Conservation (phyloP, 1,140 invertebrate species). For the Drosophila persimilis region DNA sequence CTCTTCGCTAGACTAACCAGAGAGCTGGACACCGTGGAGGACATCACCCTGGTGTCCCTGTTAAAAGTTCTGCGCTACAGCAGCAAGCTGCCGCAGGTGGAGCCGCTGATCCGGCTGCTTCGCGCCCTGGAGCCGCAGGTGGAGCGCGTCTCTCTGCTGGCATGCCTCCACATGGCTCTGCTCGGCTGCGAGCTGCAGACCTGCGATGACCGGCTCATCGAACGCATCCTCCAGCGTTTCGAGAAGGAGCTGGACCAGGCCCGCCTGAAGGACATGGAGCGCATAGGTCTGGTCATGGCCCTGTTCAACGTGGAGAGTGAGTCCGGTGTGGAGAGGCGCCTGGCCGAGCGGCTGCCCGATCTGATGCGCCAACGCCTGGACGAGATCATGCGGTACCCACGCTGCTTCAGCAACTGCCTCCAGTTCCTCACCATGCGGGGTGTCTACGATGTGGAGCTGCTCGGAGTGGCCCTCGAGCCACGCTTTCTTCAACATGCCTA, state of each 20-base stretch:
- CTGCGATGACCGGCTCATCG: constrained; percentile 77
- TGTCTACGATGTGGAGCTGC: constrained; percentile 84
- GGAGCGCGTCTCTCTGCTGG: constrained; percentile 81
- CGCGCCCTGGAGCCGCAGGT: constrained; percentile 78
- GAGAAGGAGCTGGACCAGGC: constrained; percentile 64
- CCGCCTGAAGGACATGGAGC: constrained; percentile 87
- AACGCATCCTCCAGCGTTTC: constrained; percentile 81
- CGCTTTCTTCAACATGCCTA: constrained; percentile 83
- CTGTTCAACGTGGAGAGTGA: constrained; percentile 83
- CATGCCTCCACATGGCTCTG: constrained; percentile 84
- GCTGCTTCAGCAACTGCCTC: constrained; percentile 82
- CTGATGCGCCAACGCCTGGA: constrained; percentile 82
- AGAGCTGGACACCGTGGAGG: constrained; percentile 82
- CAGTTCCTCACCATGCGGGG: constrained; percentile 83
- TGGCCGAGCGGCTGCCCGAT: constrained; percentile 83
- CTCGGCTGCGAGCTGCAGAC: constrained; percentile 83
- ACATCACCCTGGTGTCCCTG: constrained; percentile 84
- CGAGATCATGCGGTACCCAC: constrained; percentile 84
- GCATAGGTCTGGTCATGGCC: constrained; percentile 84
- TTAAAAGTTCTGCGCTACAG: constrained; percentile 84
- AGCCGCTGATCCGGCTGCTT: constrained; percentile 70
- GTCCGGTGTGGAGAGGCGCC: constrained; percentile 68
- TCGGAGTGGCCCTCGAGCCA: constrained; percentile 82
- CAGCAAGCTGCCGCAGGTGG: constrained; percentile 58
- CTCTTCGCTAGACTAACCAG: constrained; percentile 82